These are phyloP conservation scores for Centropristis striata DNA, from an alignment of 2,113 vertebrate genomes.

Conservation along the genomic window DNA sequence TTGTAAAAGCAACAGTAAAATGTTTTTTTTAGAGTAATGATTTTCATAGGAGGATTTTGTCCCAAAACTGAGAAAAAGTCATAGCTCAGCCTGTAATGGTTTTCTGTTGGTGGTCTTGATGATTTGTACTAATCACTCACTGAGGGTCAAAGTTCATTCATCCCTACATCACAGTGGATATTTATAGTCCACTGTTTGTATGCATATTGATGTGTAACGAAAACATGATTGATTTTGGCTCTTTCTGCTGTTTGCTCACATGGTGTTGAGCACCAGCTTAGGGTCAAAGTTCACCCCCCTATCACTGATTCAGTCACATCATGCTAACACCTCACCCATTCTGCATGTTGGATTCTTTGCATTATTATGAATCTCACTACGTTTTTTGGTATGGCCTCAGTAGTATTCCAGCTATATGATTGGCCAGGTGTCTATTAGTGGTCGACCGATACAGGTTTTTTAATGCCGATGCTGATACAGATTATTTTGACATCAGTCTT, in stretches of 20 bases:
- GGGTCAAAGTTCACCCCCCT: constrained; percentile 28
- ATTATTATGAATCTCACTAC: too few species aligned
- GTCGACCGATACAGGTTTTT: too few species aligned
- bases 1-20: too few species aligned
- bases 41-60: too few species aligned
- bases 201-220: constrained; percentile 41
- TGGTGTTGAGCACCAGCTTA: not conserved
- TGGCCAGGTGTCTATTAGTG: too few species aligned
- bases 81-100: constrained; percentile 4
- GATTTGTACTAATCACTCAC: constrained; percentile 39
- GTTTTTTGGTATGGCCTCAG: too few species aligned
- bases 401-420: too few species aligned
- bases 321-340: not conserved
- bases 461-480: too few species aligned
- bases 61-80: too few species aligned
- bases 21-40: too few species aligned
- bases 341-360: constrained; percentile 15
- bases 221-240: constrained; percentile 41
- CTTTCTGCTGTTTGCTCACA: not conserved
- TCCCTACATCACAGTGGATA: constrained; percentile 17
- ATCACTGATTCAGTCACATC: not conserved
- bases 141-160: constrained; percentile 45
- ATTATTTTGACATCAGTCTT: too few species aligned
- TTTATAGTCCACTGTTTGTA: constrained; percentile 26
- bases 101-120: constrained; percentile 30